Conservation (phyloP, 2,888 invertebrate species). For the Buathra laborator region DNA sequence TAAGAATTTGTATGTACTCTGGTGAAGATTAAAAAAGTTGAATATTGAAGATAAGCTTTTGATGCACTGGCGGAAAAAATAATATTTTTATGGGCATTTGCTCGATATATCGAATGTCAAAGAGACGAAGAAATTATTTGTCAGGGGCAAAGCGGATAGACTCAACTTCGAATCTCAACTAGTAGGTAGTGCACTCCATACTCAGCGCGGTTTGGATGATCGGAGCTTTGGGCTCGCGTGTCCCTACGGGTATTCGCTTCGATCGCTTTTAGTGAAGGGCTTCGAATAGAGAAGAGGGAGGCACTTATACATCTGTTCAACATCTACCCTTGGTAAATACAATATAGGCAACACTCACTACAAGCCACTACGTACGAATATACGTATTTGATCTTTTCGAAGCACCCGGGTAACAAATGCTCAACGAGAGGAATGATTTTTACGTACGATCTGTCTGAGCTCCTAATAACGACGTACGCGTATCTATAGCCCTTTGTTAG, state of each 20-base stretch:
- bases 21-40: not conserved
- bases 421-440: conserved; percentile 27
- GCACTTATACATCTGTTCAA: conserved; percentile 84
- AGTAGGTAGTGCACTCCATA: conserved; percentile 8
- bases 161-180: conserved; percentile 55
- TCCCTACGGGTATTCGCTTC: conserved; percentile 66
- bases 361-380: conserved; percentile 55
- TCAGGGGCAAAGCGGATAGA: conserved; percentile 54
- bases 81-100: conserved; percentile 29
- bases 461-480: not conserved
- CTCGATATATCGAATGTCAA: conserved; percentile 64
- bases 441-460: conserved; percentile 36
- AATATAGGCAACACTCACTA: conserved; percentile 68
- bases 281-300: conserved; percentile 56
- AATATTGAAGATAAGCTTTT: not conserved
- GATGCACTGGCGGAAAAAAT: conserved; percentile 1
- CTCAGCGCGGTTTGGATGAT: conserved; percentile 50
- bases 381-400: conserved; percentile 52
- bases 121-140: conserved; percentile 38
- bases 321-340: conserved; percentile 81
- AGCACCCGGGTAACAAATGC: conserved; percentile 53
- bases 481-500: not conserved
- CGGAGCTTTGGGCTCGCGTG: conserved; percentile 49
- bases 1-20: not conserved
- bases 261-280: conserved; percentile 64